phyloP scores from a whole-genome alignment of 2,113 vertebrate species.

The Cheilinus undulatus region DNA sequence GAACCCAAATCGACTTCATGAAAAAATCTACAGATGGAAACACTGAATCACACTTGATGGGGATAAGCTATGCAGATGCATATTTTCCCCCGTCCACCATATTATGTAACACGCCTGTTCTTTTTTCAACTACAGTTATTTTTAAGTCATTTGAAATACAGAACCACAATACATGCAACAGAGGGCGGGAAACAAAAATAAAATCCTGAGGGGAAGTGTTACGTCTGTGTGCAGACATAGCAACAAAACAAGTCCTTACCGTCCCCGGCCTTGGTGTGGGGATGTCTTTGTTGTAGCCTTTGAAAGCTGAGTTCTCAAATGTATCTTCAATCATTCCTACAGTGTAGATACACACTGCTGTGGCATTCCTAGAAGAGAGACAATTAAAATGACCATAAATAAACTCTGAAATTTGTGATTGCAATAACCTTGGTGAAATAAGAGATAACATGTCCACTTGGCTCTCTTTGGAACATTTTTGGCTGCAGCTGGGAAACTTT shows the following conservation, averaged over 20 bases:
- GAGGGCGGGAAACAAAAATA: slow-evolving; percentile 8
- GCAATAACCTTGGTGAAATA: not conserved
- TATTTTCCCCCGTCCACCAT: slow-evolving; percentile 25
- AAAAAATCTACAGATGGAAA: slow-evolving; percentile 30
- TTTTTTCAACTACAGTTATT: not conserved
- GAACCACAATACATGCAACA: not conserved
- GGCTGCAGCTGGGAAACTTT: not conserved
- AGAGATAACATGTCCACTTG: not conserved
- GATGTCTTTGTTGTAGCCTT: slow-evolving; percentile 77
- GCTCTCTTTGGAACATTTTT: not conserved
- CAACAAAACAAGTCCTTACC: slow-evolving; percentile 77
- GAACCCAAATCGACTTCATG: not conserved
- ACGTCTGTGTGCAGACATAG: not conserved
- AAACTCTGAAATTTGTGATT: not conserved
- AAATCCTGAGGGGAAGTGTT: slow-evolving; percentile 9
- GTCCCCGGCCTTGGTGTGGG: slow-evolving; percentile 88
- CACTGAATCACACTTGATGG: slow-evolving; percentile 7
- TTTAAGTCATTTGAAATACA: not conserved
- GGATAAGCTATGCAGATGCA: not conserved
- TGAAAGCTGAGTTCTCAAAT: slow-evolving; percentile 88
- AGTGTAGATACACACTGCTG: slow-evolving; percentile 90
- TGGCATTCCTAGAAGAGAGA: slow-evolving; percentile 86
- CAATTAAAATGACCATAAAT: not conserved
- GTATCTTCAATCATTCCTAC: slow-evolving; percentile 86
- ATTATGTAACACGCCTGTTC: not conserved